These are phyloP conservation scores for Rhinogobio ventralis DNA, from an alignment of 2,797 vertebrate genomes.

Conservation along the genomic window DNA sequence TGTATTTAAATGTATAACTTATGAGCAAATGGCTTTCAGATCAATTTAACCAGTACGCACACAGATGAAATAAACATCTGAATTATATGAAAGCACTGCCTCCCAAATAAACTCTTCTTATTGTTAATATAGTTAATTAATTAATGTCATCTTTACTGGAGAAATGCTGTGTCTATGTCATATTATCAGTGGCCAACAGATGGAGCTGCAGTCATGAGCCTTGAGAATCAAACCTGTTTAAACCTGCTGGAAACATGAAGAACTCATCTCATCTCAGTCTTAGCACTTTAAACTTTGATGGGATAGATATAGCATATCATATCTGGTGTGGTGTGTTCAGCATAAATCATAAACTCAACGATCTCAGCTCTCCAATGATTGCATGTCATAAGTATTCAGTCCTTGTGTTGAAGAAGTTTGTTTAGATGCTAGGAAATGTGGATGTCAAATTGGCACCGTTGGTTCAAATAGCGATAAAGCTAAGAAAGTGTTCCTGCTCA, in stretches of 20 bases:
- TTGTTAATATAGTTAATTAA: neutral
- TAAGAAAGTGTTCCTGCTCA: neutral
- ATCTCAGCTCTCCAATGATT: neutral
- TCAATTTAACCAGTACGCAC: neutral
- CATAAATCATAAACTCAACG: neutral
- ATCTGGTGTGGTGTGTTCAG: neutral
- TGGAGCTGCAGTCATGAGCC: neutral
- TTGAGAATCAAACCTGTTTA: neutral
- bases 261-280: neutral
- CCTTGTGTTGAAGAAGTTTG: neutral
- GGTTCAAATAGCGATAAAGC: neutral
- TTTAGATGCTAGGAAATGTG: neutral
- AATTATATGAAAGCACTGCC: neutral
- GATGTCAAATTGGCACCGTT: neutral
- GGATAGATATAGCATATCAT: neutral
- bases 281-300: neutral
- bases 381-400: neutral
- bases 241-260: neutral
- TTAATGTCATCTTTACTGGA: neutral
- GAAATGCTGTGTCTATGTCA: too few relatives aligned
- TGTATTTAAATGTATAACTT: neutral
- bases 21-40: neutral
- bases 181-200: neutral
- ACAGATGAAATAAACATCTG: neutral
- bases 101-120: neutral